A percentile compares a stretch with the other conserved stretches of the same genome.
These are phyloP conservation scores for Heliocidaris erythrogramma DNA, from an alignment of 35 echinoderm and acorn worm genomes.

Conservation along the genomic window DNA sequence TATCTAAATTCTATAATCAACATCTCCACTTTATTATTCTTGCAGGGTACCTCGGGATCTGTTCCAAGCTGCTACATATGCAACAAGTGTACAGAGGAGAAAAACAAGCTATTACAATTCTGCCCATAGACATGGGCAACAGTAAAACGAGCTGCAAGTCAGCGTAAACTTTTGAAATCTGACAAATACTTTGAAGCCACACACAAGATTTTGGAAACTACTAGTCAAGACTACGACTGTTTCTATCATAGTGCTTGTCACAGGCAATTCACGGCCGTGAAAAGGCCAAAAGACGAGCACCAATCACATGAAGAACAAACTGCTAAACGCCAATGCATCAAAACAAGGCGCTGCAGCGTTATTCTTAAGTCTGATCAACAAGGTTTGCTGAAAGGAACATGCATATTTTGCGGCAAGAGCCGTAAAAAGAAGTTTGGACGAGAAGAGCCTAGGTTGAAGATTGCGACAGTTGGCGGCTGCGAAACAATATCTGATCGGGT, in stretches of 20 bases:
- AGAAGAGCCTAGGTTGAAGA: constrained; percentile 56
- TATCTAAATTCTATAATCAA: too few species aligned
- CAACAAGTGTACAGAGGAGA: constrained; percentile 43
- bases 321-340: constrained; percentile 46
- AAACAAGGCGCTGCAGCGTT: constrained; percentile 61
- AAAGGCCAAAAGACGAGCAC: constrained; percentile 33
- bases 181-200: constrained; percentile 62
- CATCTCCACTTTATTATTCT: too few species aligned
- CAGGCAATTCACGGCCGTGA: constrained; percentile 73
- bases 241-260: constrained; percentile 62
- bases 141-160: constrained; percentile 38
- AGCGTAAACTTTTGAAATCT: constrained; percentile 56
- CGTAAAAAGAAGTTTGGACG: constrained; percentile 48
- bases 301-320: constrained; percentile 37
- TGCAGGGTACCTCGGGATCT: not conserved
- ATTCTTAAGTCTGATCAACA: constrained; percentile 66
- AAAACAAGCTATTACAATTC: constrained; percentile 51
- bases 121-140: constrained; percentile 53
- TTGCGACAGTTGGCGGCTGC: constrained; percentile 65
- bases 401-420: constrained; percentile 72
- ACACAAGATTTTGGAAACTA: constrained; percentile 53
- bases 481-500: constrained; percentile 52
- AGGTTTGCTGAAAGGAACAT: constrained; percentile 66
- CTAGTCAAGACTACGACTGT: not conserved
- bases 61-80: constrained; percentile 59